Evolutionary conservation across 2,888 invertebrate species (phyloP).

Genomic region (Campaea margaritaria): DNA sequence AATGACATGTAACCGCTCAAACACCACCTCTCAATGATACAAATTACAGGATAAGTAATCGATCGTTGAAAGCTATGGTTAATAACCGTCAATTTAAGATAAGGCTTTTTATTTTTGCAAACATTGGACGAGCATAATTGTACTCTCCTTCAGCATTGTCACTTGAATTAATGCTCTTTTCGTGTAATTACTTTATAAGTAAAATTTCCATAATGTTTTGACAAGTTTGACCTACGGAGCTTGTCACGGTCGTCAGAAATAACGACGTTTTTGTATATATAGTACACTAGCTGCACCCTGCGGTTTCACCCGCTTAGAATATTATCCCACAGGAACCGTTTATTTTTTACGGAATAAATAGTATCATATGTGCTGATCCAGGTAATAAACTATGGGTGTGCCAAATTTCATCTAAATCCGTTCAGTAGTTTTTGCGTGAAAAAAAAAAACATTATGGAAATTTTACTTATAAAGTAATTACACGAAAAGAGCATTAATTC

Average conservation of each 20-base stretch:
- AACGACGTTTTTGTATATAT: slow-evolving; percentile 2
- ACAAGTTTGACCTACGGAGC: neutral
- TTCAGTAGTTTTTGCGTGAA: too few relatives aligned
- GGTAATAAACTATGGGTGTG: too few relatives aligned
- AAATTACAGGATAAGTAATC: slow-evolving; percentile 11
- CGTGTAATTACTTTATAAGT: slow-evolving; percentile 16
- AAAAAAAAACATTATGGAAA: slow-evolving; percentile 7
- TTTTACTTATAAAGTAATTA: slow-evolving; percentile 17
- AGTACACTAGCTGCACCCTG: too few relatives aligned
- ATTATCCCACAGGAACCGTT: too few relatives aligned
- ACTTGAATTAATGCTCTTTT: slow-evolving; percentile 26
- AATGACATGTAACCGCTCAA: too few relatives aligned
- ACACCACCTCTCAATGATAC: neutral
- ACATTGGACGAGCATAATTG: slow-evolving; percentile 19
- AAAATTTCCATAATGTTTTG: slow-evolving; percentile 10
- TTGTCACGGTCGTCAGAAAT: slow-evolving; percentile 2
- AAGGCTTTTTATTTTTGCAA: slow-evolving; percentile 13
- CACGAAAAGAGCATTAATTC: slow-evolving; percentile 24
- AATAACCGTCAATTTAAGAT: slow-evolving; percentile 11
- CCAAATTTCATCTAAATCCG: too few relatives aligned
- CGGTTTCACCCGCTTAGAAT: too few relatives aligned
- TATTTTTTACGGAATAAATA: too few relatives aligned
- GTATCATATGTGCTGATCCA: too few relatives aligned
- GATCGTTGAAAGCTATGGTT: slow-evolving; percentile 18
- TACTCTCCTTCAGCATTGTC: slow-evolving; percentile 8